Percentiles rank a stretch among this genome's conserved stretches.
These are phyloP conservation scores for Calcarius lapponicus DNA, from an alignment of 2,797 vertebrate species.

Conservation along the genomic window DNA sequence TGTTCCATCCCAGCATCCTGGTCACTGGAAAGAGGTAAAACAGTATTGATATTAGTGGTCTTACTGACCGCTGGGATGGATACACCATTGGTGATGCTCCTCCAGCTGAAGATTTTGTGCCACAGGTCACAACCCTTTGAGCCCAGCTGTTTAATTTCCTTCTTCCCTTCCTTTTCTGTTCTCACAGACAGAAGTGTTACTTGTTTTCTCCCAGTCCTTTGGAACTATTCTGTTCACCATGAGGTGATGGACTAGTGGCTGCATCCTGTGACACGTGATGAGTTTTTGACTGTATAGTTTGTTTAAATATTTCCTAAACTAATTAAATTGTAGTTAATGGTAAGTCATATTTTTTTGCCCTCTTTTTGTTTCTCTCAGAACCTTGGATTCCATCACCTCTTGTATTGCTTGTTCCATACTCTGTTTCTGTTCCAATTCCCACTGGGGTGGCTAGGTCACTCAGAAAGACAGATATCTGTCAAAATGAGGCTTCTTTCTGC, in stretches of 20 bases:
- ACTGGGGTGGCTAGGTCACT: neutral
- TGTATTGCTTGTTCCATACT: neutral
- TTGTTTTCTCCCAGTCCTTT: neutral
- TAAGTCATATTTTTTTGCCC: neutral
- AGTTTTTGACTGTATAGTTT: neutral
- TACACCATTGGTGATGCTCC: neutral
- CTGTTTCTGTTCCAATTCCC: neutral
- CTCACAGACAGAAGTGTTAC: neutral
- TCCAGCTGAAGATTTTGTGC: neutral
- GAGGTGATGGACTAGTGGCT: neutral
- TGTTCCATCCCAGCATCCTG: neutral
- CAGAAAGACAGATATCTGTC: neutral
- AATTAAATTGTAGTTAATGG: neutral
- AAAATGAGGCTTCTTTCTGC: neutral
- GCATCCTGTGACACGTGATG: neutral
- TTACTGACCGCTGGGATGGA: neutral
- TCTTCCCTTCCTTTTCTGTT: neutral
- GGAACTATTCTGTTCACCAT: neutral
- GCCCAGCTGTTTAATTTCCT: neutral
- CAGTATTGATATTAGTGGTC: too few relatives aligned
- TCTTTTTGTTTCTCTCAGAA: neutral
- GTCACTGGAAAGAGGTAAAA: neutral
- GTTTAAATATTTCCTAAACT: neutral
- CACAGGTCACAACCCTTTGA: neutral
- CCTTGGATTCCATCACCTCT: rapidly evolving